These are phyloP conservation scores for Hypselothyrea guttata DNA, from an alignment of 2,888 invertebrate species.

Conservation along the genomic window DNA sequence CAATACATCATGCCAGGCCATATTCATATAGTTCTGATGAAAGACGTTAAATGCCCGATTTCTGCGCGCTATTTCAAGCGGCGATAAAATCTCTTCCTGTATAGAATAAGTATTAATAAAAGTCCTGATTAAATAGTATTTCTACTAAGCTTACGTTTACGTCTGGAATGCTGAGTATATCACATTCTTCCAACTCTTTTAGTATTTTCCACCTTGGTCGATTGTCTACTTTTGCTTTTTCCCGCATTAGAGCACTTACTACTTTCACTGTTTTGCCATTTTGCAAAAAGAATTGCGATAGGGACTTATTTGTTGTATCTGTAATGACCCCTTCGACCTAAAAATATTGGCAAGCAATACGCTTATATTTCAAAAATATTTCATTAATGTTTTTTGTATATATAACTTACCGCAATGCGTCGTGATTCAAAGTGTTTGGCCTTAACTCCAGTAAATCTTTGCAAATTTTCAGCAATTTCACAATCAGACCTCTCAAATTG, in stretches of 20 bases:
- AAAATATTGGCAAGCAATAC: too few species aligned
- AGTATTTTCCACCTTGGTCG: conserved; percentile 78
- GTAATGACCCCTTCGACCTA: too few species aligned
- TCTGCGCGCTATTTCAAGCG: conserved; percentile 73
- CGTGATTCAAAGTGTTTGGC: conserved; percentile 64
- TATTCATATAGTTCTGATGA: conserved; percentile 76
- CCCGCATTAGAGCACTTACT: too few species aligned
- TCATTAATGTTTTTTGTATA: too few species aligned
- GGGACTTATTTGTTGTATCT: too few species aligned
- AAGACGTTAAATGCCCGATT: conserved; percentile 69
- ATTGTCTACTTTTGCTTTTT: conserved; percentile 57
- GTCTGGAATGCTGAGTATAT: conserved; percentile 76
- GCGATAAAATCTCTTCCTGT: conserved; percentile 67
- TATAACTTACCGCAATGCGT: conserved; percentile 59
- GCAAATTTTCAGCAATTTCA: conserved; percentile 62
- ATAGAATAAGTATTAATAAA: background rate
- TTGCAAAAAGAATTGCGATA: too few species aligned
- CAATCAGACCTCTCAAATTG: conserved; percentile 69
- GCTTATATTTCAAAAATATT: too few species aligned
- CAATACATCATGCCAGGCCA: conserved; percentile 74
- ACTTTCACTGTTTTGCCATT: too few species aligned
- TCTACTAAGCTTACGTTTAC: conserved; percentile 52
- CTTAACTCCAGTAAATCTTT: conserved; percentile 70
- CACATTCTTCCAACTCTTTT: conserved; percentile 72
- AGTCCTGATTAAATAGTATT: too few species aligned